Percentiles rank a stretch among this genome's conserved stretches.
Conservation (phyloP, 1,140 invertebrate species). For the honey bee (Apis mellifera) region DNA sequence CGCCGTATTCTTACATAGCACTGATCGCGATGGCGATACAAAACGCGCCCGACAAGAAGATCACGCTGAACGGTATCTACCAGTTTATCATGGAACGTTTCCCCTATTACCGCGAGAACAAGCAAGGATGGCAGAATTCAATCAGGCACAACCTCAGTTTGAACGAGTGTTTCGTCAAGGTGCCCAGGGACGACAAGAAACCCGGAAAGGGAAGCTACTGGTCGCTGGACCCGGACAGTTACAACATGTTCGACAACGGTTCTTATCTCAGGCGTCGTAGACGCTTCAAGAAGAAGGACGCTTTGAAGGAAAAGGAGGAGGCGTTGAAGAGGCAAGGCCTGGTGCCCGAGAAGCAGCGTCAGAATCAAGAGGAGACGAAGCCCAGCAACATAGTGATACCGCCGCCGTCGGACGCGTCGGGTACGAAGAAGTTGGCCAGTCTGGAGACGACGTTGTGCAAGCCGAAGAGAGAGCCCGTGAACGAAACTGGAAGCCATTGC, state of each 20-base stretch:
- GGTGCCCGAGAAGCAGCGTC: constrained; percentile 81
- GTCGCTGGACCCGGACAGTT: constrained; percentile 97
- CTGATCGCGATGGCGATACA: constrained; percentile 99
- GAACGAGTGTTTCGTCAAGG: constrained; percentile 99
- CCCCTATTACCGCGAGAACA: constrained; percentile 98
- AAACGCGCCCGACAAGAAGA: constrained; percentile 94
- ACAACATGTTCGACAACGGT: constrained; percentile 99
- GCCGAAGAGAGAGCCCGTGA: constrained; percentile 85
- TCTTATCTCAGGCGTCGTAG: constrained; percentile 94
- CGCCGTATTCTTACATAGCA: constrained; percentile 99
- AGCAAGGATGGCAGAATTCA: constrained; percentile 97
- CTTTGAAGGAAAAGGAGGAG: constrained; percentile 93
- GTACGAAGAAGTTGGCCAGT: constrained; percentile 66
- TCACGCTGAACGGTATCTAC: constrained; percentile 99
- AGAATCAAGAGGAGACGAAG: constrained; percentile 74
- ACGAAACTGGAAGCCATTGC: constrained; percentile 80
- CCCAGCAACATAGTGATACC: constrained; percentile 26
- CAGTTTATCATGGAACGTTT: constrained; percentile 99
- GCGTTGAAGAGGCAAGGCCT: constrained; percentile 89
- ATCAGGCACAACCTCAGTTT: constrained; percentile 98
- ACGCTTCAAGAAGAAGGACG: constrained; percentile 98
- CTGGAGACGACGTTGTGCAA: constrained; percentile 77
- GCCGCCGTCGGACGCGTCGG: constrained; percentile 43
- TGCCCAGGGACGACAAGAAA: constrained; percentile 95
- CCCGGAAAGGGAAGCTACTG: constrained; percentile 98